Base-by-base conservation (phyloP, 2,888 invertebrate genomes). In the Strigamia transsilvanica region DNA sequence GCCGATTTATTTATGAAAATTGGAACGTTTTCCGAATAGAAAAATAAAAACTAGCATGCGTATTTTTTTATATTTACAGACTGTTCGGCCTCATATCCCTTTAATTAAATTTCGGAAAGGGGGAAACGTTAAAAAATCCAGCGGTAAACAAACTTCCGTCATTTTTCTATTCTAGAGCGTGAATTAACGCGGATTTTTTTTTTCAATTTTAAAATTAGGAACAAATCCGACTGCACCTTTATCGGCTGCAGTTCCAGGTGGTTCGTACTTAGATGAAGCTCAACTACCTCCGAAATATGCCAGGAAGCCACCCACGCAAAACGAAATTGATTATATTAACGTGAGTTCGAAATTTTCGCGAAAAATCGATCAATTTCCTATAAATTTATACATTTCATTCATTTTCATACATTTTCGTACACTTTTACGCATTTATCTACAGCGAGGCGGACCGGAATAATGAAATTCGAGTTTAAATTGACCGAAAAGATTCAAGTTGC, bases 401-500 rank as follows among this genome's bases (percentile, higher is more conserved):
- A 15, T n/a, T n/a, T n/a, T n/a, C n/a, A n/a, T n/a, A n/a, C n/a
- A n/a, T n/a, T n/a, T n/a, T n/a, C n/a, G n/a, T n/a, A n/a, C n/a
- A n/a, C n/a, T n/a, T n/a, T n/a, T n/a, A n/a, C n/a, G n/a, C n/a
- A n/a, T 66, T 66, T 23, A 9, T 66, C 23, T 23, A 32, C 73
- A 73, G 73, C 73, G 73, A 73, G 73, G 73, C 73, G 73, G 73
- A 73, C 73, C 73, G 23, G 73, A 73, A 73, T 73, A 73, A 73
- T 73, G 73, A 73, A 73, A 73, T 73, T 73, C 27, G 73, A 73
- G 12, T 6, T 73, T 2, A 32, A 73, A 12, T 32, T 73, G 5
- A 9, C 73, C 2, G 32, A 73, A 12, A 73, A 73, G 6, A 6
- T 73, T 10, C 32, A 27, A 73, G 83, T 91, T 91, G 89, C 93